Percentiles rank a stretch among this genome's conserved stretches.
These are phyloP conservation scores for Oncorhynchus gorbuscha DNA, from an alignment of 2,113 vertebrate species.

Conservation along the genomic window DNA sequence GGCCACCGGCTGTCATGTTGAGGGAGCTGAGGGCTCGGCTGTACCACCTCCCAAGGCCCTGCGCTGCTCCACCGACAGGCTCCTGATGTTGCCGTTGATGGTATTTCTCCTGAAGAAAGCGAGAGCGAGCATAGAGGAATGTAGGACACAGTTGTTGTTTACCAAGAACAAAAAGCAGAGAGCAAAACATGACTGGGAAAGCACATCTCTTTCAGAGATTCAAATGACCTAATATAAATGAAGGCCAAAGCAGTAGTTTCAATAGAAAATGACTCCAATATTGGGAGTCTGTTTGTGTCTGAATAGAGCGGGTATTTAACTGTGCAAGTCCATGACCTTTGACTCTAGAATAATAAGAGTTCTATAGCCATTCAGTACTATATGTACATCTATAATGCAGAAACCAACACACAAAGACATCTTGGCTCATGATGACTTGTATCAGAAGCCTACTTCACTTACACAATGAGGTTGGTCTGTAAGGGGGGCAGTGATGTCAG, in stretches of 20 bases:
- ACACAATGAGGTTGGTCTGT: constrained; percentile 66
- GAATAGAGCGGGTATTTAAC: too few species aligned
- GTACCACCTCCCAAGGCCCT: constrained; percentile 72
- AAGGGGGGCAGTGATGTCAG: constrained; percentile 54
- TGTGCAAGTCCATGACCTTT: too few species aligned
- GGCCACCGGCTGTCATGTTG: constrained; percentile 51
- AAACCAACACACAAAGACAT: not conserved
- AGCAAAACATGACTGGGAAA: not conserved
- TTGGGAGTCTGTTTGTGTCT: too few species aligned
- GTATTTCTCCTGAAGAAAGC: constrained; percentile 49
- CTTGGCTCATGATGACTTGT: not conserved
- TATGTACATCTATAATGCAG: not conserved
- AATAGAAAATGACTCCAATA: too few species aligned
- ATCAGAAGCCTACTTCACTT: constrained; percentile 35
- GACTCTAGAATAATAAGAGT: not conserved
- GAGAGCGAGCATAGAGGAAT: not conserved
- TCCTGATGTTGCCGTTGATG: constrained; percentile 63
- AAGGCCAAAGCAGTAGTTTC: too few species aligned
- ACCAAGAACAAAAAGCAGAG: not conserved
- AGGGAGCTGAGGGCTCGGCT: constrained; percentile 42
- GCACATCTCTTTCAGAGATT: not conserved
- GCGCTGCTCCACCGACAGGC: constrained; percentile 64
- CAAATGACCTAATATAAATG: not conserved
- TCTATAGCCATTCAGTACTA: not conserved
- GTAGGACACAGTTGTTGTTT: not conserved